Conservation (phyloP, 2,113 vertebrate species). For the Mohoua ochrocephala region DNA sequence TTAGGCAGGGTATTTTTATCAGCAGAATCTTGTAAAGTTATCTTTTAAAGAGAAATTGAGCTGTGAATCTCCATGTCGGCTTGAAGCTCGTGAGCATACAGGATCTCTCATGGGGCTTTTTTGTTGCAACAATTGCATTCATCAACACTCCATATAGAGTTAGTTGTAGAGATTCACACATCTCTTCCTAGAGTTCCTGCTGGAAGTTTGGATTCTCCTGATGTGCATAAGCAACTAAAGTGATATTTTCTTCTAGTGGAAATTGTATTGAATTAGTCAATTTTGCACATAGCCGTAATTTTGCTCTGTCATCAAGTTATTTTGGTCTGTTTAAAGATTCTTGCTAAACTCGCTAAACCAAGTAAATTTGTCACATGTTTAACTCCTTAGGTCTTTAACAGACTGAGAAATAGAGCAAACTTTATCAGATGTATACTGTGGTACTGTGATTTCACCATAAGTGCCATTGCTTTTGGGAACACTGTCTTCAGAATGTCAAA, state of each 20-base stretch:
- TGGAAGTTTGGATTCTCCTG: background rate
- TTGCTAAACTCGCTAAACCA: background rate
- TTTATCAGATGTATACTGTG: background rate
- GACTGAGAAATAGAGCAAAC: background rate
- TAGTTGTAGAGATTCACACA: background rate
- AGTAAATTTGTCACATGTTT: background rate
- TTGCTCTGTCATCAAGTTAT: background rate
- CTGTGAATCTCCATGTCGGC: background rate
- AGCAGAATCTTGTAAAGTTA: background rate
- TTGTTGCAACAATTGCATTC: background rate
- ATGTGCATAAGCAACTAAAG: background rate
- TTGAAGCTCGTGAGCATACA: background rate
- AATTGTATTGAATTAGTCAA: background rate
- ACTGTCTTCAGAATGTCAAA: background rate
- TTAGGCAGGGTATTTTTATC: background rate
- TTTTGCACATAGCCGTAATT: background rate
- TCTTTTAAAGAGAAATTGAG: slow-evolving; percentile 1
- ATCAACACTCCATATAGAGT: background rate
- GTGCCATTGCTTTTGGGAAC: background rate
- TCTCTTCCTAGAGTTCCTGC: background rate
- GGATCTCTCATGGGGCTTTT: background rate
- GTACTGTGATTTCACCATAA: background rate
- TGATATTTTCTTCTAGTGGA: background rate
- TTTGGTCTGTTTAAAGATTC: background rate
- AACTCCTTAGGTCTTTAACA: background rate